A percentile compares a stretch with the other conserved stretches of the same genome.
These are phyloP conservation scores for Teleogryllus occipitalis DNA, from an alignment of 1,140 invertebrate species.

Conservation along the genomic window DNA sequence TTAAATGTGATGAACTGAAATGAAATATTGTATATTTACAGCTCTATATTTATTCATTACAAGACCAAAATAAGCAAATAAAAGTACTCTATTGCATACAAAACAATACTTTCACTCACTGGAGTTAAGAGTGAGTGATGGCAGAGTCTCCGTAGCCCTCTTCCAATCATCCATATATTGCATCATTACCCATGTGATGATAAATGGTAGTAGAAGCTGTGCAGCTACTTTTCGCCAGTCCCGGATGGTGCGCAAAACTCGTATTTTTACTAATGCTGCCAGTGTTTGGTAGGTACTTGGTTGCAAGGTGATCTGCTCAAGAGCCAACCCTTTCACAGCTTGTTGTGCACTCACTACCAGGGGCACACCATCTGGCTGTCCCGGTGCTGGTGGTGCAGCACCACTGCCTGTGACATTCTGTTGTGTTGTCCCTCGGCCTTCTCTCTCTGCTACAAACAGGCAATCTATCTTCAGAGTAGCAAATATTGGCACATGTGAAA, in stretches of 20 bases:
- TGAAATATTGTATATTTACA: no score
- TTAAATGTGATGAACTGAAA: no score
- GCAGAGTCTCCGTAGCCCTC: neutral
- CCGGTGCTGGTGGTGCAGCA: neutral
- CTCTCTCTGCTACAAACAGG: no score
- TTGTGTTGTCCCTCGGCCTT: no score
- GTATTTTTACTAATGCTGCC: slow-evolving; percentile 40
- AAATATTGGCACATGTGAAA: no score
- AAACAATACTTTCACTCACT: neutral
- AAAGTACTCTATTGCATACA: no score
- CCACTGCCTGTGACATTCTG: no score
- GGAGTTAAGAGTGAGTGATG: neutral
- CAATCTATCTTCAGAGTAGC: no score
- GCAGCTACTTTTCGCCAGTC: slow-evolving; percentile 29
- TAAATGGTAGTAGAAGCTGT: neutral
- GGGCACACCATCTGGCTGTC: neutral
- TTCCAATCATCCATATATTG: slow-evolving; percentile 1
- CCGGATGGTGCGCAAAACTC: slow-evolving; percentile 39
- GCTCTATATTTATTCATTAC: no score
- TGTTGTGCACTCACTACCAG: slow-evolving; percentile 40
- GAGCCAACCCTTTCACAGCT: slow-evolving; percentile 45
- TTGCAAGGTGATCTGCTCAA: slow-evolving; percentile 17
- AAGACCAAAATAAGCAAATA: no score
- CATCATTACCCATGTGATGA: neutral
- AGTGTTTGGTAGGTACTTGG: slow-evolving; percentile 44